Conservation (phyloP, 2,797 vertebrate genomes). For the Acridotheres tristis region DNA sequence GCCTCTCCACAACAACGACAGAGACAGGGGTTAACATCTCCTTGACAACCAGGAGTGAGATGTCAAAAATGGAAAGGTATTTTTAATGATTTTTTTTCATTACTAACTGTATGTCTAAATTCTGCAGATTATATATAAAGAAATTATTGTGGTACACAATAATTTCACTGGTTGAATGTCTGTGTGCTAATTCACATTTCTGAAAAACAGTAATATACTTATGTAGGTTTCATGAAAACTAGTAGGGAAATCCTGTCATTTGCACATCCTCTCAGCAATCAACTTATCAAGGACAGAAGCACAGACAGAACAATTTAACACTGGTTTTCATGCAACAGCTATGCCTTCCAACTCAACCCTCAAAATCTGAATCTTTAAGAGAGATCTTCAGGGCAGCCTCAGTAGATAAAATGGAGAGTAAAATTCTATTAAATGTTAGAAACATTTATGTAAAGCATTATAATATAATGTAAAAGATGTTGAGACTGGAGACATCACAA, state of each 20-base stretch:
- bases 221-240: not conserved
- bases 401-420: not conserved
- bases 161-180: not conserved
- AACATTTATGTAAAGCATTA: not conserved
- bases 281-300: not conserved
- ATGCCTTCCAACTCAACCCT: not conserved
- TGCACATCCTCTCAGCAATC: not conserved
- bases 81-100: not conserved
- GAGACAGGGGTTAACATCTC: not conserved
- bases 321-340: not conserved
- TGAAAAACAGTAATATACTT: not conserved
- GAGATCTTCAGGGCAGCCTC: not conserved
- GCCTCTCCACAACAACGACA: not conserved
- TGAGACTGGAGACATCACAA: not conserved
- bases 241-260: not conserved
- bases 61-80: not conserved
- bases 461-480: not conserved
- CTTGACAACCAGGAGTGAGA: not conserved
- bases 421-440: not conserved
- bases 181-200: not conserved
- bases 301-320: not conserved
- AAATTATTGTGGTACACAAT: not conserved
- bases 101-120: not conserved
- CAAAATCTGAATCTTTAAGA: not conserved
- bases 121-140: not conserved